These are phyloP conservation scores for Hypocryptadius cinnamomeus DNA, from an alignment of 2,113 vertebrate species.

Conservation along the genomic window DNA sequence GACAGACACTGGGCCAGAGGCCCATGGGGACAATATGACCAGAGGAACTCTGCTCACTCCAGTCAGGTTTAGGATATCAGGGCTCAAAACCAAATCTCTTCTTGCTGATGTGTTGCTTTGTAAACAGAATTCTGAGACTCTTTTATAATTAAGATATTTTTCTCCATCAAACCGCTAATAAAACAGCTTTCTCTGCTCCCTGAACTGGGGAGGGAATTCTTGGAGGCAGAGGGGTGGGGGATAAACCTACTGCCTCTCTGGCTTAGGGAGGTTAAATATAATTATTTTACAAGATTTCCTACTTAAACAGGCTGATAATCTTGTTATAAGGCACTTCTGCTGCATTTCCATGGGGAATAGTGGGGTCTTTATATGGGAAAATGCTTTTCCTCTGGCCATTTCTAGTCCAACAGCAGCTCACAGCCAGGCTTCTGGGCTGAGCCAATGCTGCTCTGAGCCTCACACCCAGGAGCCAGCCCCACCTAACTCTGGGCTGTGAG, in stretches of 20 bases:
- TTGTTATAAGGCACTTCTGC: not conserved
- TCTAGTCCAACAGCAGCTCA: not conserved
- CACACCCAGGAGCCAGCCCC: not conserved
- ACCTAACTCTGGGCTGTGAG: fast-evolving
- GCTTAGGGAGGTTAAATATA: not conserved
- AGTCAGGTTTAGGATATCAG: not conserved
- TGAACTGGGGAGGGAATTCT: not conserved
- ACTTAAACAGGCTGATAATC: not conserved
- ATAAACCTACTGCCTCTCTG: not conserved
- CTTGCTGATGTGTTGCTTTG: not conserved
- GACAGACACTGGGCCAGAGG: not conserved
- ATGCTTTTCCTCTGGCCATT: not conserved
- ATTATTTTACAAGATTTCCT: not conserved
- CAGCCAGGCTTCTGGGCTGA: not conserved
- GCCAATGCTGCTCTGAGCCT: not conserved
- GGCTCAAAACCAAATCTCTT: not conserved
- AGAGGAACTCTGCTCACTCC: not conserved
- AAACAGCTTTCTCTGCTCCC: fast-evolving
- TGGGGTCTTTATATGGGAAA: not conserved
- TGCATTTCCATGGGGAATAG: not conserved
- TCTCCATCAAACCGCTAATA: not conserved
- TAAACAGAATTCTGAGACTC: not conserved
- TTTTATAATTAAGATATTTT: not conserved
- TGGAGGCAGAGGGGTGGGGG: not conserved
- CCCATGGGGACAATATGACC: not conserved